These are phyloP conservation scores for Eulemur coronatus DNA, from an alignment of 2,797 vertebrate genomes.

Conservation along the genomic window DNA sequence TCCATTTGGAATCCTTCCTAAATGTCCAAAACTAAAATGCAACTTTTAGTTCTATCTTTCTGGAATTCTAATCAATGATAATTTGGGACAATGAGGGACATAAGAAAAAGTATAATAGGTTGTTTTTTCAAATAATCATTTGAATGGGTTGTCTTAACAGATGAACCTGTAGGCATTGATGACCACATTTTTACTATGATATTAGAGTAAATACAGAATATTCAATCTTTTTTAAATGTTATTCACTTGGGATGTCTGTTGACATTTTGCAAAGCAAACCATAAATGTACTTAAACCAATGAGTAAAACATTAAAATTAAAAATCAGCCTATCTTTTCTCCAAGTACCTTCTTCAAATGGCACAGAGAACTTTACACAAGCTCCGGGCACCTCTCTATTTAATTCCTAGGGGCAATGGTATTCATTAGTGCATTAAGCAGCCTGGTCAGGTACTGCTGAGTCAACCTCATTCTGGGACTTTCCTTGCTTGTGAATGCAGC, in stretches of 20 bases:
- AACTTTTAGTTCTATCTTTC: neutral
- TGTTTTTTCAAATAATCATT: constrained; percentile 48
- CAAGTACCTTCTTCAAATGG: constrained; percentile 74
- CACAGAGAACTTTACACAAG: constrained; percentile 79
- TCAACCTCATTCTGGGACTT: constrained; percentile 60
- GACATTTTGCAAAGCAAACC: constrained; percentile 78
- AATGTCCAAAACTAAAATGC: neutral
- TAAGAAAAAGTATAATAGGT: neutral
- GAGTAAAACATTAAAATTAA: constrained; percentile 81
- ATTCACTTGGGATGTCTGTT: constrained; percentile 72
- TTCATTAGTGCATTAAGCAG: constrained; percentile 60
- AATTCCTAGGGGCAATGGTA: constrained; percentile 68
- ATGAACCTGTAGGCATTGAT: constrained; percentile 63
- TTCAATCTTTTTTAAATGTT: constrained; percentile 68
- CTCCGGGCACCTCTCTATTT: constrained; percentile 46
- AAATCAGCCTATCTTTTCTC: constrained; percentile 69
- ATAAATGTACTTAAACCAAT: constrained; percentile 66
- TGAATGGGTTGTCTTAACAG: constrained; percentile 36
- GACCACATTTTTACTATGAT: constrained; percentile 60
- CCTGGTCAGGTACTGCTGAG: constrained; percentile 76
- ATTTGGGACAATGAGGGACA: neutral
- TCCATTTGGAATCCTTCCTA: neutral
- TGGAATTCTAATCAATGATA: neutral
- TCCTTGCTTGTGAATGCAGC: constrained; percentile 49
- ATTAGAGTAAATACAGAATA: constrained; percentile 71